Percentiles rank a stretch among this genome's conserved stretches.
Conservation (phyloP, 2,113 vertebrate species). For the Platycercus adscitus region DNA sequence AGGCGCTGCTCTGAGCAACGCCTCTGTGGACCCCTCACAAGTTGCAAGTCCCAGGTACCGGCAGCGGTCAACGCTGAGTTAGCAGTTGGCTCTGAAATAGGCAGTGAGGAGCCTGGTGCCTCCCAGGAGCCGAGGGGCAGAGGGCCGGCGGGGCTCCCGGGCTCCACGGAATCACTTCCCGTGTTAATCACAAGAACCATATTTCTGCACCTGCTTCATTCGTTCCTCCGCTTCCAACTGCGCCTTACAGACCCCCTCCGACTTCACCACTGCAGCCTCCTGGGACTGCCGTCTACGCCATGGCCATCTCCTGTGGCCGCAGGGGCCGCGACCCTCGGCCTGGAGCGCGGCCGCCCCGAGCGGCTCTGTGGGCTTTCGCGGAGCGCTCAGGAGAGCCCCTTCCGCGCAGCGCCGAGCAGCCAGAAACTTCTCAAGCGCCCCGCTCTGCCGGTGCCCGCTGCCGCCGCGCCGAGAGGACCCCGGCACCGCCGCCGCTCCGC, state of each 20-base stretch:
- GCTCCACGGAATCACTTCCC: not conserved
- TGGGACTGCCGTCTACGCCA: accelerated
- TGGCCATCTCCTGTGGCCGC: too few species aligned
- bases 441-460: not conserved
- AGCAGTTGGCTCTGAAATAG: accelerated
- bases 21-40: not conserved
- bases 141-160: not conserved
- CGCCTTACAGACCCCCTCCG: not conserved
- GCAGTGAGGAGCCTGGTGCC: not conserved
- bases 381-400: not conserved
- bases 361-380: not conserved
- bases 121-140: not conserved
- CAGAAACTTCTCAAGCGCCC: not conserved
- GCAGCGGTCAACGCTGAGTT: accelerated
- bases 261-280: not conserved
- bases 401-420: not conserved
- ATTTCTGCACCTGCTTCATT: not conserved
- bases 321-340: too few species aligned
- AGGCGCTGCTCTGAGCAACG: accelerated
- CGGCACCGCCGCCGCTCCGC: not conserved
- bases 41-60: accelerated
- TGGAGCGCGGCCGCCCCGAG: not conserved
- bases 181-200: accelerated
- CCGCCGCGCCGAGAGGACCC: too few species aligned
- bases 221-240: not conserved